These are phyloP conservation scores for Coranthus polyacanthus DNA, from an alignment of 2,797 vertebrate genomes.

Conservation along the genomic window DNA sequence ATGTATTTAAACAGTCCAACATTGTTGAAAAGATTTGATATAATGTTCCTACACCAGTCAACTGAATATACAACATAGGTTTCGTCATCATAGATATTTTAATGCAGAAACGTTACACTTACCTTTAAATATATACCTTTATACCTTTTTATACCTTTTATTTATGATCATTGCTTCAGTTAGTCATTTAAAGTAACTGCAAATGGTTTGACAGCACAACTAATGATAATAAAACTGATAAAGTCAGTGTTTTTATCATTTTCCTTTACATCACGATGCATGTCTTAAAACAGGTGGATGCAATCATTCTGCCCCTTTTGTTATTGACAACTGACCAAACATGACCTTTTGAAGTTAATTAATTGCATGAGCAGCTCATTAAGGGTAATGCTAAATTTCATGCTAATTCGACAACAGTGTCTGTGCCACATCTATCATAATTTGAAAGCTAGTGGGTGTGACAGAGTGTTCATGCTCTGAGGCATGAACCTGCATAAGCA, in stretches of 20 bases:
- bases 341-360: constrained; percentile 78
- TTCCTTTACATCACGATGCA: neutral
- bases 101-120: too few relatives aligned
- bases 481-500: constrained; percentile 58
- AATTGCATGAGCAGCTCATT: constrained; percentile 73
- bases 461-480: constrained; percentile 52
- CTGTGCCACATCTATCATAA: constrained; percentile 74
- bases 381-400: constrained; percentile 65
- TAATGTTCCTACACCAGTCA: too few relatives aligned
- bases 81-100: too few relatives aligned
- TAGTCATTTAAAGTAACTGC: too few relatives aligned
- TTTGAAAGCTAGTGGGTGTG: constrained; percentile 67
- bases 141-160: too few relatives aligned
- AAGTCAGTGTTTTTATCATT: neutral
- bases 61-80: too few relatives aligned
- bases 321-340: constrained; percentile 66
- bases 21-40: too few relatives aligned
- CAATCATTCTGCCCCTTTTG: constrained; percentile 24
- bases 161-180: too few relatives aligned
- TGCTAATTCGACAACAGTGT: constrained; percentile 70
- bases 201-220: too few relatives aligned
- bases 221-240: neutral
- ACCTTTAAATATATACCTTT: too few relatives aligned
- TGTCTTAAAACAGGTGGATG: constrained; percentile 22
- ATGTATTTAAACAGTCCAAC: too few relatives aligned